phyloP scores from a whole-genome alignment of 2,797 vertebrate genomes.

The Gambusia yucatana region DNA sequence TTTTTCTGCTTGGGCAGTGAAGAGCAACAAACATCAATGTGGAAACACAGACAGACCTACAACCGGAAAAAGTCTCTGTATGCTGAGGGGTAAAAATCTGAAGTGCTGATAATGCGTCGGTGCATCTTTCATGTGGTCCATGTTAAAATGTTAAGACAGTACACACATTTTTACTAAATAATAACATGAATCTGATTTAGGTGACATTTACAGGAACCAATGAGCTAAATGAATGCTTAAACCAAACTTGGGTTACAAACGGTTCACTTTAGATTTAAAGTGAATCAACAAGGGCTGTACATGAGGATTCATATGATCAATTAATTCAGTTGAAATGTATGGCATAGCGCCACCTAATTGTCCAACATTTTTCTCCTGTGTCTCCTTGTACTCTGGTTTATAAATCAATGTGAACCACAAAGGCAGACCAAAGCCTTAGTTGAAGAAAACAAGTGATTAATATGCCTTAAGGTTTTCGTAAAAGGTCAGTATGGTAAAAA shows the following conservation, averaged over 20 bases:
- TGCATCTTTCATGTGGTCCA: neutral
- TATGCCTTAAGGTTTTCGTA: slow-evolving; percentile 77
- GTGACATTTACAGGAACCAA: neutral
- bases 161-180: neutral
- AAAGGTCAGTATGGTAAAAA: slow-evolving; percentile 86
- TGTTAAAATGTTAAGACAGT: neutral
- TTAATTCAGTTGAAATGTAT: slow-evolving; percentile 40
- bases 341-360: slow-evolving; percentile 59
- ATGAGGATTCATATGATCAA: neutral
- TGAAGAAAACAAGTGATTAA: slow-evolving; percentile 82
- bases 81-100: too few species aligned
- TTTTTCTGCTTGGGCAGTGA: too few species aligned
- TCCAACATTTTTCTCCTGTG: slow-evolving; percentile 67
- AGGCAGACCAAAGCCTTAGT: slow-evolving; percentile 66
- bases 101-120: too few species aligned
- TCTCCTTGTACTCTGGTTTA: slow-evolving; percentile 60
- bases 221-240: neutral
- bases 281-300: neutral
- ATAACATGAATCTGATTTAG: neutral
- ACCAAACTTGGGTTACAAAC: neutral
- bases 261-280: neutral
- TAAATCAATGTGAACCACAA: slow-evolving; percentile 75
- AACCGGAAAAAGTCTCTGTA: too few species aligned
- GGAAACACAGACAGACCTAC: too few species aligned
- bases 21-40: too few species aligned